These are phyloP conservation scores for Sinohyriopsis cumingii DNA, from an alignment of 2,888 invertebrate species.

Conservation along the genomic window DNA sequence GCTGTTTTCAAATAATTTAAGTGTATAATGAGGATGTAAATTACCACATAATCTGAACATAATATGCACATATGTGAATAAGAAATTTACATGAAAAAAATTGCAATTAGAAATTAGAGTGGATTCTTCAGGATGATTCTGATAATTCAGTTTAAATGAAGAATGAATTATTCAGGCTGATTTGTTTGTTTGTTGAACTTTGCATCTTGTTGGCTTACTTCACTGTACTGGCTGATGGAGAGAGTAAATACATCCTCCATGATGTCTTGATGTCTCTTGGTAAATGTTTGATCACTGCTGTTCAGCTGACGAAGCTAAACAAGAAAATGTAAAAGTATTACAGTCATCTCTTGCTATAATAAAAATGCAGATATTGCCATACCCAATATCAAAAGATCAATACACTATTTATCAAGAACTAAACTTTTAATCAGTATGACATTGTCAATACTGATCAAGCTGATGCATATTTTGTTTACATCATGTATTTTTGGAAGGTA, in stretches of 20 bases:
- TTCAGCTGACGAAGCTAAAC: constrained; percentile 71
- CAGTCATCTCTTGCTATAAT: not conserved
- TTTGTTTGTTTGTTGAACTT: not conserved
- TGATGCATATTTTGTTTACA: not conserved
- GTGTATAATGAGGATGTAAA: no score
- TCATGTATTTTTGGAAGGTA: not conserved
- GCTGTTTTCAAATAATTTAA: no score
- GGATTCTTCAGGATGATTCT: no score
- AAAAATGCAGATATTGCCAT: not conserved
- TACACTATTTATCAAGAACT: no score
- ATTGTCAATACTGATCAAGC: not conserved
- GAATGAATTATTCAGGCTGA: no score
- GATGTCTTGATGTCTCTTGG: constrained; percentile 78
- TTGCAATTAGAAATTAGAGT: no score
- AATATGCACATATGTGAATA: no score
- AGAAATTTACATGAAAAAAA: no score
- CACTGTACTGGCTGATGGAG: constrained; percentile 80
- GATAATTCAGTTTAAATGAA: no score
- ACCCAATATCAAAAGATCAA: no score
- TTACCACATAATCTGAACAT: no score
- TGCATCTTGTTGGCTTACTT: constrained; percentile 72
- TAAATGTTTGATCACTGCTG: constrained; percentile 72
- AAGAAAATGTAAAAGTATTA: constrained; percentile 1
- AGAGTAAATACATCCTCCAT: constrained; percentile 79
- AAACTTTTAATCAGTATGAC: no score